Conservation (phyloP, 2,113 vertebrate species). For the Forbesichthys agassizii region DNA sequence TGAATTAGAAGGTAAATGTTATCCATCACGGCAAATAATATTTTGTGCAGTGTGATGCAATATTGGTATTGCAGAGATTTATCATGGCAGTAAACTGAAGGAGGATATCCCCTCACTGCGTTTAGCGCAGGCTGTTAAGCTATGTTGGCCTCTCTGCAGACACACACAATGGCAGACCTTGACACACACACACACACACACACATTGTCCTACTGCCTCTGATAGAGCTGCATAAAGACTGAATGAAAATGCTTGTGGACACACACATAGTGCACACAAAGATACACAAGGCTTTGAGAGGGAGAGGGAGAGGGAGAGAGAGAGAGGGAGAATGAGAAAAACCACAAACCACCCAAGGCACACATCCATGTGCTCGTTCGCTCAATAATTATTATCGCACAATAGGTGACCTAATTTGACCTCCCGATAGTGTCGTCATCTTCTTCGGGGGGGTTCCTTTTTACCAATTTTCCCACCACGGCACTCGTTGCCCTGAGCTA, state of each 20-base stretch:
- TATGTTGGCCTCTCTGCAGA: conserved; percentile 23
- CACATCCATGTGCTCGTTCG: conserved; percentile 7
- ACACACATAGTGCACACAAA: background rate
- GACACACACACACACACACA: background rate
- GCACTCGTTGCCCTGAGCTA: conserved; percentile 34
- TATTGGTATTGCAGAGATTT: conserved; percentile 72
- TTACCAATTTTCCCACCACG: conserved; percentile 26
- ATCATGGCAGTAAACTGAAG: conserved; percentile 54
- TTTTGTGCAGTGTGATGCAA: conserved; percentile 64
- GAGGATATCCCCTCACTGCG: conserved; percentile 30
- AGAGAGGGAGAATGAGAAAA: background rate
- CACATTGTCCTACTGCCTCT: background rate
- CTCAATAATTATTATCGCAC: conserved; percentile 28
- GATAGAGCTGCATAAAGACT: background rate
- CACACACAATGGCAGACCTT: background rate
- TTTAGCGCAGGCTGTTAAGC: conserved; percentile 52
- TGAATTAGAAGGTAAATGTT: conserved; percentile 77
- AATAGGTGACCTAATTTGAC: conserved; percentile 38
- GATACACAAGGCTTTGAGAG: conserved; percentile 11
- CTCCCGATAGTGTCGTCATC: conserved; percentile 13
- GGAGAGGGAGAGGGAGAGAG: background rate
- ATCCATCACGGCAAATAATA: conserved; percentile 78
- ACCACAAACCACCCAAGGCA: conserved; percentile 5
- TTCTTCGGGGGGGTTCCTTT: conserved; percentile 8
- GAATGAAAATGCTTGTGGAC: background rate